Conservation (phyloP, 2,888 invertebrate species). For the Punctoribates punctum region DNA sequence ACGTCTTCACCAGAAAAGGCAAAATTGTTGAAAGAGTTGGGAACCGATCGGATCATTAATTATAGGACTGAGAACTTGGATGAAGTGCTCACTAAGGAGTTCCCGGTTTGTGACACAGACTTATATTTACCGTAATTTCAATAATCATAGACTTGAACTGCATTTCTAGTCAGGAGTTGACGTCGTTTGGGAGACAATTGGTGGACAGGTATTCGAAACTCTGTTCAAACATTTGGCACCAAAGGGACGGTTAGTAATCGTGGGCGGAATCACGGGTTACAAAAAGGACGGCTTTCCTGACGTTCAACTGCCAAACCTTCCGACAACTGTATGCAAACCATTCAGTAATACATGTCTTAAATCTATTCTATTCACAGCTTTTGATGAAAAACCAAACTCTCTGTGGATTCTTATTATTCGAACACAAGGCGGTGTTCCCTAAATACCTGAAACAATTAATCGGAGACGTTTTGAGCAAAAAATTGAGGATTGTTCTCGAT, state of each 20-base stretch:
- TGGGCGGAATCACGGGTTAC: constrained; percentile 49
- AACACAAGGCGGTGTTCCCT: constrained; percentile 31
- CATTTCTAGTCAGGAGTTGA: constrained; percentile 45
- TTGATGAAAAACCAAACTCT: too few species aligned
- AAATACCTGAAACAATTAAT: not conserved
- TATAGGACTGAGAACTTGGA: constrained; percentile 29
- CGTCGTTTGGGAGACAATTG: constrained; percentile 48
- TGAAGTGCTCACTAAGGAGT: constrained; percentile 37
- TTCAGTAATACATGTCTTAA: too few species aligned
- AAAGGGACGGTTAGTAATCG: constrained; percentile 52
- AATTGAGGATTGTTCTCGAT: constrained; percentile 42
- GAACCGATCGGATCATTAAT: constrained; percentile 39
- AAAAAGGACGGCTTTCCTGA: too few species aligned
- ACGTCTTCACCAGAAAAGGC: constrained; percentile 46
- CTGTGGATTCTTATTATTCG: too few species aligned
- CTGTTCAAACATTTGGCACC: constrained; percentile 49
- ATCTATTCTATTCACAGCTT: too few species aligned
- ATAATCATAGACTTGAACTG: not conserved
- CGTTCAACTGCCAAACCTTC: not conserved
- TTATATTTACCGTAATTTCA: not conserved
- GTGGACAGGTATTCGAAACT: constrained; percentile 45
- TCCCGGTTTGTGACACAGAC: constrained; percentile 40
- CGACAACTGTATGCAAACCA: not conserved
- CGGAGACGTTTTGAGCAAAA: not conserved
- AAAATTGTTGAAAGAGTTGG: constrained; percentile 43